Evolutionary conservation across 2,797 vertebrate species (phyloP), one percentile per base, ranked within the genome.

Genomic region (Nannoperca australis): DNA sequence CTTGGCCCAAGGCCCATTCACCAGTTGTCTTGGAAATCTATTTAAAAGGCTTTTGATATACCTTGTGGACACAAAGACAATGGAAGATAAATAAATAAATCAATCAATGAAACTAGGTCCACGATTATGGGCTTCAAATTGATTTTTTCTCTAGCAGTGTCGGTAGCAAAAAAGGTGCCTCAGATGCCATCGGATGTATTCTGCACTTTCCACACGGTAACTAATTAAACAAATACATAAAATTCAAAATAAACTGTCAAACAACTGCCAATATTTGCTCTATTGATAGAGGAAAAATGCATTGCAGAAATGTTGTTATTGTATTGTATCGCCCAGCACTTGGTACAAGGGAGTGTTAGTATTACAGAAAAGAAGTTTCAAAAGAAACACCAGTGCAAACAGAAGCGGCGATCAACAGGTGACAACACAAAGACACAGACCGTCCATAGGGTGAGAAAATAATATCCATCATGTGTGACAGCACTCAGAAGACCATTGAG

Each of bases 381-480:
- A 63, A 79, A 6, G 70, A 84, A 85, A 78, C 80, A 62, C 22
- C 7, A 30, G 45, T 47, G 70, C 63, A 76, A 72, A 83, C 66
- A 58, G 53, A 63, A 54, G 60, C 7, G 3, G 53, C 86, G 85
- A 90, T 7, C 84, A 89, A 89, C 82, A 69, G 71, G 27, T 83
- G 82, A 86, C 81, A 89, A 80, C 81, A 87, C 65, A 63, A 73
- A 81, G 88, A 87, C 82, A 74, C 47, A 79, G 75, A 11, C 78
- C 71, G 83, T 89, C 85, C 84, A 65, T 47, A 70, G 50, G 1
- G 59, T 56, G 76, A 72, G 50, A 70, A 72, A 78, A 82, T 72
- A 81, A 81, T 87, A 88, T 87, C 82, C 74, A 87, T 90, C 85
- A 79, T 73, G 73, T 88, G 60, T 91, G 88, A 91, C 77, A 85